Base-by-base conservation (phyloP, 2,113 vertebrate genomes). In the Eudyptes chrysolophus region DNA sequence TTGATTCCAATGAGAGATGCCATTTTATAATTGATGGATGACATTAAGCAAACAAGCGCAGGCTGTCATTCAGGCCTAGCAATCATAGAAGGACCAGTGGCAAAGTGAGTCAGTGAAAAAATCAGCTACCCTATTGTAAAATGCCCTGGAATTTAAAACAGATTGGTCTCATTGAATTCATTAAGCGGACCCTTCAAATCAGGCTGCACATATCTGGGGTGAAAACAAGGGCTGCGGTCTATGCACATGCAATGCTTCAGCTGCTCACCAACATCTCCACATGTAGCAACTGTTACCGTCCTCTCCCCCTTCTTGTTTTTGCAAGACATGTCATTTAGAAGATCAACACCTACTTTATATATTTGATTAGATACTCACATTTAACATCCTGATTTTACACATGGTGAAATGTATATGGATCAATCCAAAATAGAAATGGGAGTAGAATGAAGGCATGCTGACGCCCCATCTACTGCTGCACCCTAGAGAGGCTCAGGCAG, bases 141-240 rank as follows among this genome's bases (percentile, higher is more conserved):
- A 89, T 75, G 20, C 34, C n/a, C 57, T 79, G 36, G 65, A 93
- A 91, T 92, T 58, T 78, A 62, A 66, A 92, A 52, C 27, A 91
- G 17, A 49, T 95, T 91, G 91, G 27, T 87, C 19, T 92, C 51
- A 46, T 22, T 60, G 22, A 62, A 87, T 87, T 87, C 16, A 82
- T n/a, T 78, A 89, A 94, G 64, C 26, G 95, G 65, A 84, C 26
- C 20, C 84, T 96, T 91, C 89, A 66, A 93, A 87, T 84, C 20
- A 87, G 16, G 6, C 52, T 82, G 26, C 19, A 32, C 5, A 13
- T 29, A 54, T n/a, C 29, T 68, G 69, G 89, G 87, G 12, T 71
- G 64, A 62, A 92, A 51, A 78, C 22, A 81, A 60, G 52, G 27
- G 21, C 55, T 94, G 40, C 51, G 55, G 19, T 71, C n/a, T 48